A percentile compares a stretch with the other conserved stretches of the same genome.
Evolutionary conservation across 2,113 vertebrate species (phyloP).

Genomic region (Natator depressus): DNA sequence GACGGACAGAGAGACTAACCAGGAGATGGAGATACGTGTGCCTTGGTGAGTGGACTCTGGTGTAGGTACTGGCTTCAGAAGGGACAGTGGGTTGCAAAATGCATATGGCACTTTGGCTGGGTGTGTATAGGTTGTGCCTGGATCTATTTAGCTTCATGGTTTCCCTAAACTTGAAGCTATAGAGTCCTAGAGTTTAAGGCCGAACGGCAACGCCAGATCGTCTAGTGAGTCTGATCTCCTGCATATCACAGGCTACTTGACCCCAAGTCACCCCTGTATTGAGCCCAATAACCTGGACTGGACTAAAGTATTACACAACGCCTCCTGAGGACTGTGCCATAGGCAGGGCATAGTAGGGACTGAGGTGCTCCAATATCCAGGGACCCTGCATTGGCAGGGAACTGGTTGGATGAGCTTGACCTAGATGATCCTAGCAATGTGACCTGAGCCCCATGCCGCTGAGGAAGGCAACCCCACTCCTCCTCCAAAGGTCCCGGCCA

Average conservation of each 20-base stretch:
- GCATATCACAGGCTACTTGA: neutral
- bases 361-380: neutral
- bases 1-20: neutral
- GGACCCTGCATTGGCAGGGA: neutral
- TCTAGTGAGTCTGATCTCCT: neutral
- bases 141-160: neutral
- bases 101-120: neutral
- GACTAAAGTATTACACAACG: neutral
- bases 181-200: neutral
- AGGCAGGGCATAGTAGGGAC: neutral
- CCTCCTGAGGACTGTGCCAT: too few relatives aligned
- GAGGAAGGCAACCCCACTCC: neutral
- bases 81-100: neutral
- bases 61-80: neutral
- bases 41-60: neutral
- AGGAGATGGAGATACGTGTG: neutral
- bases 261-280: neutral
- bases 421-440: neutral
- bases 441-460: neutral
- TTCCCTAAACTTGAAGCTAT: neutral
- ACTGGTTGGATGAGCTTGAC: neutral
- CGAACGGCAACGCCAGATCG: neutral
- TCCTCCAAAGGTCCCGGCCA: neutral
- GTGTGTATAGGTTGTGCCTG: neutral
- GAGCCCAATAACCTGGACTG: neutral